Percentiles rank a stretch among this genome's conserved stretches.
phyloP scores from a whole-genome alignment of 1,140 invertebrate genomes.

The Rhopalosiphum maidis region DNA sequence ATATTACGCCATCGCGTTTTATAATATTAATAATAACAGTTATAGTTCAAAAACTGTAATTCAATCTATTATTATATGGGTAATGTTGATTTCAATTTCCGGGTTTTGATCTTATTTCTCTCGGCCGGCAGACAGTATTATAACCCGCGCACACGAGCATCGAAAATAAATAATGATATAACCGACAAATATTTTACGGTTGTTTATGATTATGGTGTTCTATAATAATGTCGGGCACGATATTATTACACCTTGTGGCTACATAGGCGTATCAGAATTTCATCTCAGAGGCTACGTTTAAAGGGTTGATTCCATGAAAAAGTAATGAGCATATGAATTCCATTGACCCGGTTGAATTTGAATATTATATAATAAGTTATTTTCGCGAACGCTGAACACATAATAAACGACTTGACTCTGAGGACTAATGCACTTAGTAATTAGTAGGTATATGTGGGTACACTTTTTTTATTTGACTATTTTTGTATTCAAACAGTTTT shows the following conservation, averaged over 20 bases:
- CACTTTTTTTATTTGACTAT: too few species aligned
- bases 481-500: background rate
- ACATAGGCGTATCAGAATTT: background rate
- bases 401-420: background rate
- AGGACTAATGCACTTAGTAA: background rate
- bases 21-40: background rate
- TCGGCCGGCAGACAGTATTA: background rate
- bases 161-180: background rate
- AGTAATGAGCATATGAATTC: background rate
- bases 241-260: too few species aligned
- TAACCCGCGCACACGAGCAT: background rate
- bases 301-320: background rate
- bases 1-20: background rate
- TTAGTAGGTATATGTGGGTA: background rate
- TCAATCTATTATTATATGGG: background rate
- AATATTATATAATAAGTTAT: background rate
- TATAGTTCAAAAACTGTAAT: background rate
- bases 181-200: background rate
- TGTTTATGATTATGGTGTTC: background rate
- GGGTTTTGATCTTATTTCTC: background rate
- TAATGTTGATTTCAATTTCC: background rate
- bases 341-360: background rate
- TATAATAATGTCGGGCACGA: too few species aligned
- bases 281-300: background rate
- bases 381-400: background rate